phyloP scores from a whole-genome alignment of 2,113 vertebrate genomes.

The Odocoileus virginianus region DNA sequence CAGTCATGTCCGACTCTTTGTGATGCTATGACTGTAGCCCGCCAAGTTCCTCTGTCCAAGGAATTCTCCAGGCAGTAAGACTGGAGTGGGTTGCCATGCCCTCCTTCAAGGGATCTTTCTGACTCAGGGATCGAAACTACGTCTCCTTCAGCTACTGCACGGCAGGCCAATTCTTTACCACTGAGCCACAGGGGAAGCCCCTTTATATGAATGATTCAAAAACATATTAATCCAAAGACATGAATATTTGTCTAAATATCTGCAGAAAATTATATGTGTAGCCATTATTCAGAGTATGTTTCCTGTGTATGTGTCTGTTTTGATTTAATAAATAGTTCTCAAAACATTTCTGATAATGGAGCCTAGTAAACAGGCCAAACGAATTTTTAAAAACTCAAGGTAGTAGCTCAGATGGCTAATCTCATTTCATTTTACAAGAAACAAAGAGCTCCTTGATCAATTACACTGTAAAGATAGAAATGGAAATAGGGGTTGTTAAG shows the following conservation, averaged over 20 bases:
- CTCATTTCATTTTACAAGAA: neutral
- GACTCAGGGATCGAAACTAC: neutral
- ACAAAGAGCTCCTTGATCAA: neutral
- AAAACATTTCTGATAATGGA: neutral
- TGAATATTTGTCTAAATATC: neutral
- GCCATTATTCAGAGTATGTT: neutral
- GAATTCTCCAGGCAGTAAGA: neutral
- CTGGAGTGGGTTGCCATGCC: neutral
- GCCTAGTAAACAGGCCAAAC: neutral
- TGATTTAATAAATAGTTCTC: neutral
- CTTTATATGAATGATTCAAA: neutral
- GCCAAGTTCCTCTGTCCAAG: neutral
- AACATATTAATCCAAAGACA: neutral
- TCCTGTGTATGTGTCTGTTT: neutral
- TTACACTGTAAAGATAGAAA: neutral
- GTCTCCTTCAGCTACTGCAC: neutral
- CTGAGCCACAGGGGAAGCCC: neutral
- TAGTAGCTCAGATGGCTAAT: neutral
- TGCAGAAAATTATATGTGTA: neutral
- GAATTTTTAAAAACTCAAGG: neutral
- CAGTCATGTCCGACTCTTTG: neutral
- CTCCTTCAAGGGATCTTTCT: neutral
- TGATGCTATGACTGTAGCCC: neutral
- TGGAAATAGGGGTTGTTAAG: neutral
- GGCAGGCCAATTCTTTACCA: neutral